Percentiles rank a stretch among this genome's conserved stretches.
Conservation (phyloP, 2,797 vertebrate genomes). For the Rhinoraja longicauda region DNA sequence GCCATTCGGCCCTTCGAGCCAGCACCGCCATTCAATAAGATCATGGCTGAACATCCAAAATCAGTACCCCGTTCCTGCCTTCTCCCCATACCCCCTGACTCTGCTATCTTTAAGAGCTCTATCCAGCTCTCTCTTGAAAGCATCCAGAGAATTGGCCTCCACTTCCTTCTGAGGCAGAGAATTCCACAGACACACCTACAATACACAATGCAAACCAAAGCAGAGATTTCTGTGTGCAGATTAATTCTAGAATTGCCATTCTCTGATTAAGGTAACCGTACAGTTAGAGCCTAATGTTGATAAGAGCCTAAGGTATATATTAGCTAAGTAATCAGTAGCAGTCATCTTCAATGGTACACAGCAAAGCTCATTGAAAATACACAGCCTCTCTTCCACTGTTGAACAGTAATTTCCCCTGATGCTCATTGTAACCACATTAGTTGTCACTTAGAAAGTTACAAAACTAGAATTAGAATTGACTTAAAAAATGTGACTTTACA, state of each 20-base stretch:
- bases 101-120: no score
- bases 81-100: no score
- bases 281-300: not conserved
- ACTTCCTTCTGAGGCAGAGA: no score
- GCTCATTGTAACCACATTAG: not conserved
- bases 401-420: not conserved
- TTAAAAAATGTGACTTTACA: slow-evolving; percentile 1
- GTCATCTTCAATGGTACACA: not conserved
- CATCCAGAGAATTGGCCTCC: no score
- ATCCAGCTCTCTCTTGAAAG: no score
- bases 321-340: not conserved
- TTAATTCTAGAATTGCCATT: not conserved
- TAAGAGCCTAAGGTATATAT: not conserved
- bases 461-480: slow-evolving; percentile 3
- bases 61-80: no score
- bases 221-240: not conserved
- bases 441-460: not conserved
- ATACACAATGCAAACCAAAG: not conserved
- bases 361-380: not conserved
- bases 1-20: no score
- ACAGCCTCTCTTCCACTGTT: no score
- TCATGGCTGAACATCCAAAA: no score
- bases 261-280: not conserved
- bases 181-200: no score
- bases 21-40: no score